Evolutionary conservation across 1,140 invertebrate species (phyloP).

Genomic region (Lasioglossum baleicum): DNA sequence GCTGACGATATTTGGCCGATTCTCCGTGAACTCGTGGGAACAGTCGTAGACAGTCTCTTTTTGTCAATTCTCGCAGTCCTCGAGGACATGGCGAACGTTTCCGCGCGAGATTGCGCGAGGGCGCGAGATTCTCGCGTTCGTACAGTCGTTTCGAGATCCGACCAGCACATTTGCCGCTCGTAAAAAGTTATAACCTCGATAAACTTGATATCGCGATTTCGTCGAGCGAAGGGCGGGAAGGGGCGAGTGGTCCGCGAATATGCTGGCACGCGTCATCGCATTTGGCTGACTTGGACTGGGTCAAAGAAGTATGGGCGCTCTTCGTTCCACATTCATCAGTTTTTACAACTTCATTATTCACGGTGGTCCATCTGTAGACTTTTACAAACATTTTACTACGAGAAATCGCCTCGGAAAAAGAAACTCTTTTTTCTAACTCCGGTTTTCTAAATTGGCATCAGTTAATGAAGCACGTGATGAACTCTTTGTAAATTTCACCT

Average conservation of each 20-base stretch:
- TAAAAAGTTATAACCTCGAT: slow-evolving; percentile 14
- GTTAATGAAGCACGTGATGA: too few species aligned
- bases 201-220: not conserved
- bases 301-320: too few species aligned
- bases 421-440: too few species aligned
- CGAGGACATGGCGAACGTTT: not conserved
- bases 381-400: too few species aligned
- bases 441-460: too few species aligned
- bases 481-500: too few species aligned
- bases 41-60: not conserved
- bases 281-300: slow-evolving; percentile 9
- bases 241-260: too few species aligned
- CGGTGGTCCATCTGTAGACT: too few species aligned
- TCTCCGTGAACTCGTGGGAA: not conserved
- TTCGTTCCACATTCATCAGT: too few species aligned
- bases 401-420: too few species aligned
- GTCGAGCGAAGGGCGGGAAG: not conserved
- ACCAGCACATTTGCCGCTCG: not conserved
- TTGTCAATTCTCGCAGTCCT: not conserved
- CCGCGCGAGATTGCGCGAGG: not conserved
- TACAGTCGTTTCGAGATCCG: not conserved
- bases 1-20: too few species aligned
- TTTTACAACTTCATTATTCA: too few species aligned
- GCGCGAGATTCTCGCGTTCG: not conserved
- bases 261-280: slow-evolving; percentile 19